These are phyloP conservation scores for Gnathonemus echidnorhynchus DNA, from an alignment of 2,113 vertebrate species.

Conservation along the genomic window DNA sequence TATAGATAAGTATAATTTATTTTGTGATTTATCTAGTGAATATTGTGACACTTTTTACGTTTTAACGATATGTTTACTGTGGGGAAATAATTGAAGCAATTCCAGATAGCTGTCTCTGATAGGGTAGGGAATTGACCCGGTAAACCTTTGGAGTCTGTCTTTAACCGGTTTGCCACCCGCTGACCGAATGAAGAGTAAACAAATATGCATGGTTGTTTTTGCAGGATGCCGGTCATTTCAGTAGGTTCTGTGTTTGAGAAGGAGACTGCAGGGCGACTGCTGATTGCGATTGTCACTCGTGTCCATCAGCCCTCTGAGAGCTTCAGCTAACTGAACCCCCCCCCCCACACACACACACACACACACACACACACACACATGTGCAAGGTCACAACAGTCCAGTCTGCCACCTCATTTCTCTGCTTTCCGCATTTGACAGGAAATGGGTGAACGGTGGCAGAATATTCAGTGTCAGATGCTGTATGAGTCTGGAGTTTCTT, in stretches of 20 bases:
- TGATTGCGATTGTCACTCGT: not conserved
- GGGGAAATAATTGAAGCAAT: not conserved
- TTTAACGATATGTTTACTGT: not conserved
- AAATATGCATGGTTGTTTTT: not conserved
- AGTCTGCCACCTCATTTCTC: not conserved
- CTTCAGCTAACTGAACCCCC: not conserved
- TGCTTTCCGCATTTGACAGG: not conserved
- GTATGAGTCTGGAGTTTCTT: not conserved
- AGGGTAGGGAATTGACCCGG: not conserved
- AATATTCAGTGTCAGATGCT: not conserved
- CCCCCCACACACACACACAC: not conserved
- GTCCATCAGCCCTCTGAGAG: not conserved
- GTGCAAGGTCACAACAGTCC: not conserved
- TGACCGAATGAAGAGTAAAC: not conserved
- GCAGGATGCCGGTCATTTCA: not conserved
- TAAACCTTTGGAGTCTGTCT: not conserved
- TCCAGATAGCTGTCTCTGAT: not conserved
- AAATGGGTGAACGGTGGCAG: not conserved
- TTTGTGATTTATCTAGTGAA: not conserved
- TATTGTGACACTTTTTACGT: not conserved
- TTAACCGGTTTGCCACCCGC: not conserved
- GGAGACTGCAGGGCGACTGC: not conserved
- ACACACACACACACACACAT: not conserved
- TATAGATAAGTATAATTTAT: not conserved
- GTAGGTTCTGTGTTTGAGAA: not conserved